Evolutionary conservation across 2,113 vertebrate genomes (phyloP), one percentile per base, ranked within the genome.

Genomic region (Tursiops truncatus): DNA sequence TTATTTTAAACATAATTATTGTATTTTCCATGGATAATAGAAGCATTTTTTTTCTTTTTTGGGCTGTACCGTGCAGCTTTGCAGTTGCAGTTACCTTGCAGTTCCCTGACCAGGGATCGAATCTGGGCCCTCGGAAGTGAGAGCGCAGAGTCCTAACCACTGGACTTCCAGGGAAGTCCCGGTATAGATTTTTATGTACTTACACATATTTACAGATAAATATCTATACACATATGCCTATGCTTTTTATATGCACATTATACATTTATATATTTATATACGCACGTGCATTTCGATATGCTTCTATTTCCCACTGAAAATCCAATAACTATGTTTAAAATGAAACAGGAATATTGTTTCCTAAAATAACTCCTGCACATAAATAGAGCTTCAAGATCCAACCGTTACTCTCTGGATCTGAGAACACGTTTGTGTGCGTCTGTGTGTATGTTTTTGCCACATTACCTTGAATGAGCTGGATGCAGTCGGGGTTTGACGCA

Each of bases 251-350:
- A 11, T 9, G 21, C 50, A 23, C 18, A 5, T 23, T 11, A 23
- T 25, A 38, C 1, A 8, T 26, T 11, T 9, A 17, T 28, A 28
- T 0, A 47, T 2, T 8, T 2, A 26, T 0, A n/a, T 8, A 33
- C 0, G 17, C 41, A 53, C 4, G 31, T 36, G 13, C 53, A 58
- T 58, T 17, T 58, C 2, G 7, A 15, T 38, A 58, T 8, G 21
- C 7, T 3, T 15, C 53, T 5, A 15, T 58, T 26, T 80, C 9
- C 53, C n/a, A 36, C 7, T 1, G 4, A 58, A 36, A 58, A 58
- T 26, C 21, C 53, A 38, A 26, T 17, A 36, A 25, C 53, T 79
- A 4, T n/a, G 6, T 36, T n/a, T 58, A 36, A 58, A 79, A 23
- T 79, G 20, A 77, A 79, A 79, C 23, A n/a, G 21, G 53, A 58